A percentile compares a stretch with the other conserved stretches of the same genome.
phyloP scores from a whole-genome alignment of 2,888 invertebrate genomes.

The Ramazzottius varieornatus region DNA sequence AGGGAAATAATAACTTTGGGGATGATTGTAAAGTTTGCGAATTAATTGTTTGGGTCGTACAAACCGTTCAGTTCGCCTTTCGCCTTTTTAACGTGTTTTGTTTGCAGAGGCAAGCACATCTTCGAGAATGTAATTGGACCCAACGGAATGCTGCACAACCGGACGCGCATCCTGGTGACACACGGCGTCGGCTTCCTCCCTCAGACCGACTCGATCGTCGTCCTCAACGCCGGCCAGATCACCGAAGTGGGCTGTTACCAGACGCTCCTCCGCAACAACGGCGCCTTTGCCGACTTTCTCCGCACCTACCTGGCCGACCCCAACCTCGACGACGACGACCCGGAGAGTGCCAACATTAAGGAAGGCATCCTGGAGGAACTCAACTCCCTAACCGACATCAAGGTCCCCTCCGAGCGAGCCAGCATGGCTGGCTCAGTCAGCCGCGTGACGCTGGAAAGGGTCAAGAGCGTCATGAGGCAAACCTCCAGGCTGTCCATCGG shows the following conservation, averaged over 20 bases:
- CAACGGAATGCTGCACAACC: slow-evolving; percentile 22
- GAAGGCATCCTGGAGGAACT: background rate
- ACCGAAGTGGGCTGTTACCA: slow-evolving; percentile 18
- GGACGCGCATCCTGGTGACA: slow-evolving; percentile 21
- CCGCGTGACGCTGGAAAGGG: too few relatives aligned
- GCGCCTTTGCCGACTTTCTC: slow-evolving; percentile 22
- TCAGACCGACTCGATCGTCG: slow-evolving; percentile 19
- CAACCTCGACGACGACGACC: slow-evolving; percentile 11
- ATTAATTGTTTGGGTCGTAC: too few relatives aligned
- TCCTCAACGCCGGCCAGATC: slow-evolving; percentile 17
- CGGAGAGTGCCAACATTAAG: background rate
- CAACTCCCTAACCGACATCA: background rate
- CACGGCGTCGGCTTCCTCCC: slow-evolving; percentile 21
- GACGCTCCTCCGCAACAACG: slow-evolving; percentile 17
- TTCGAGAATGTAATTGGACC: slow-evolving; percentile 27
- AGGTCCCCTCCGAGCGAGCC: background rate
- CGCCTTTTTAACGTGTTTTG: too few relatives aligned
- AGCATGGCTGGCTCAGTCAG: too few relatives aligned
- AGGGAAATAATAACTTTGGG: too few relatives aligned
- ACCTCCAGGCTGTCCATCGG: background rate
- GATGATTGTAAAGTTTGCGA: too few relatives aligned
- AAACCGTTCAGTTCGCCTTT: too few relatives aligned
- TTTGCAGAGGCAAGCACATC: slow-evolving; percentile 27
- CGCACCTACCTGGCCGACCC: slow-evolving; percentile 23
- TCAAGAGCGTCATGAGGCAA: too few relatives aligned